Evolutionary conservation across 2,797 vertebrate genomes (phyloP).

Genomic region (Dipus sagitta): DNA sequence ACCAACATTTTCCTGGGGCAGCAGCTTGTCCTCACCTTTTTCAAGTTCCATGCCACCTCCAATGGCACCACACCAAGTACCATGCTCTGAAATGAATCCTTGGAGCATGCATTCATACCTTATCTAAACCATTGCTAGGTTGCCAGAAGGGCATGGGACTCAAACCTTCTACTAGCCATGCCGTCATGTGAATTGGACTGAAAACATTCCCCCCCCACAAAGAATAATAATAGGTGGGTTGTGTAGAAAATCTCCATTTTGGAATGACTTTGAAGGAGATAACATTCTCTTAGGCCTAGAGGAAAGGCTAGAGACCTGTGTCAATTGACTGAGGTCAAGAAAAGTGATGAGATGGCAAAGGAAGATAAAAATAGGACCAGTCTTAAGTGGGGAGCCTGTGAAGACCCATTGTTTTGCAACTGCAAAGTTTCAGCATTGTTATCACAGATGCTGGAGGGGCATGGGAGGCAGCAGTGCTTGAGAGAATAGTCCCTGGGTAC

Average conservation of each 20-base stretch:
- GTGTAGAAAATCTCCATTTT: not conserved
- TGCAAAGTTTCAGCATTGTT: not conserved
- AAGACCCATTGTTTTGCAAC: not conserved
- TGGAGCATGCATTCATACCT: not conserved
- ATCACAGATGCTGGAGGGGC: not conserved
- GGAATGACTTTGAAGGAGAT: not conserved
- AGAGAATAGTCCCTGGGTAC: not conserved
- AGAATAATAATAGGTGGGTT: not conserved
- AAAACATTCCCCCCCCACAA: no score
- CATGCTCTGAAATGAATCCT: not conserved
- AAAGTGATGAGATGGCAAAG: not conserved
- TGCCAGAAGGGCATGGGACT: not conserved
- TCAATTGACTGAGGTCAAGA: not conserved
- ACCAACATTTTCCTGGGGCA: not conserved
- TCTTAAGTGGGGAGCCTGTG: not conserved
- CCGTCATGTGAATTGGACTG: not conserved
- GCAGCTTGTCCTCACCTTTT: not conserved
- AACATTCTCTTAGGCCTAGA: not conserved
- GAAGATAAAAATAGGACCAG: not conserved
- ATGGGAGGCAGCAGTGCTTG: not conserved
- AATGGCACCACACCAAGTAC: not conserved
- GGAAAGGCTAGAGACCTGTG: not conserved
- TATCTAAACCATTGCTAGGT: not conserved
- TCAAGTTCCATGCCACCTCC: not conserved
- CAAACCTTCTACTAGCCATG: not conserved